phyloP scores from a whole-genome alignment of 1,140 invertebrate species.

The Daktulosphaira vitifoliae region DNA sequence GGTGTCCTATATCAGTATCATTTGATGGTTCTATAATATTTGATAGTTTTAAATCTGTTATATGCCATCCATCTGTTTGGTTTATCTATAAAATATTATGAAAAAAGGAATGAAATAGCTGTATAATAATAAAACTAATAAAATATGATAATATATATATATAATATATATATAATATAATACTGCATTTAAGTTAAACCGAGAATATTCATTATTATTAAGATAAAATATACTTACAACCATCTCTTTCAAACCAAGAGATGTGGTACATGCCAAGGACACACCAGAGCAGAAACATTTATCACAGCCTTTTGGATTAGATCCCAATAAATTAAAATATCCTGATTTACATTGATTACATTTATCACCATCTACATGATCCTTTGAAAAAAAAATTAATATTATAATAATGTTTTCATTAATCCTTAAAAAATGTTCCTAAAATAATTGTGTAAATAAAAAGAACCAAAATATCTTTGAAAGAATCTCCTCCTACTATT shows the following conservation, averaged over 20 bases:
- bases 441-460: too few relatives aligned
- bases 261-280: constrained; percentile 56
- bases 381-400: constrained; percentile 45
- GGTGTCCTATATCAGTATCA: constrained; percentile 48
- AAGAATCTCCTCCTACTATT: too few relatives aligned
- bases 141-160: too few relatives aligned
- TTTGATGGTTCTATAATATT: constrained; percentile 46
- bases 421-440: background rate
- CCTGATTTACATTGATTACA: constrained; percentile 78
- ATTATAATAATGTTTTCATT: background rate
- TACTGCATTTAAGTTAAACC: too few relatives aligned
- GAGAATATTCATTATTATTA: too few relatives aligned
- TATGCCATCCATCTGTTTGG: constrained; percentile 53
- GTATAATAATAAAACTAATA: too few relatives aligned
- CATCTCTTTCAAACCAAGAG: constrained; percentile 51
- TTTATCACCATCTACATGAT: constrained; percentile 65
- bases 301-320: constrained; percentile 73
- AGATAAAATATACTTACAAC: constrained; percentile 52
- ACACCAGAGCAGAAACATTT: constrained; percentile 89
- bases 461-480: too few relatives aligned
- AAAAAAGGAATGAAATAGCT: too few relatives aligned
- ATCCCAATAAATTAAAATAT: constrained; percentile 66
- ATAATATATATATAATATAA: too few relatives aligned
- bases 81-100: constrained; percentile 49
- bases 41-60: constrained; percentile 53